phyloP scores from a whole-genome alignment of 2,888 invertebrate species.

The Acholoe squamosa region DNA sequence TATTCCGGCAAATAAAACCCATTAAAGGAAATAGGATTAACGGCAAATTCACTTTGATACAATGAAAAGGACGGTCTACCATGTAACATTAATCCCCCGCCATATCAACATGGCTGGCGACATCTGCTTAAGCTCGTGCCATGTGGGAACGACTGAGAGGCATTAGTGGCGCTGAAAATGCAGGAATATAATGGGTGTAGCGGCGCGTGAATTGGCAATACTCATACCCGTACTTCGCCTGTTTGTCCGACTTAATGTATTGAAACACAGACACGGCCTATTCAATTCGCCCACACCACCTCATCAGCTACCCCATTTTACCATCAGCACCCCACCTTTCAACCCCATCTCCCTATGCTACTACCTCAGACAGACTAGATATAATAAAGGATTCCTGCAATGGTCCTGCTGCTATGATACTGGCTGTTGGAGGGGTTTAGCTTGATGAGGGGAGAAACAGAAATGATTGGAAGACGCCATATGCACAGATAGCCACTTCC shows the following conservation, averaged over 20 bases:
- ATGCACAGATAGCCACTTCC: conserved; percentile 39
- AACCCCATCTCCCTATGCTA: not conserved
- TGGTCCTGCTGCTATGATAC: not conserved
- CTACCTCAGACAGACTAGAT: not conserved
- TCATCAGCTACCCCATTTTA: not conserved
- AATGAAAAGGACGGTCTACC: conserved; percentile 55
- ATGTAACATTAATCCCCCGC: conserved; percentile 55
- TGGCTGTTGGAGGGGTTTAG: not conserved
- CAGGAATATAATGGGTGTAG: conserved; percentile 29
- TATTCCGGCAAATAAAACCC: conserved; percentile 60
- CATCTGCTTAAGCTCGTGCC: conserved; percentile 47
- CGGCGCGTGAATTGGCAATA: conserved; percentile 25
- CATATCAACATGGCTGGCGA: conserved; percentile 55
- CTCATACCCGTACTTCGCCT: conserved; percentile 46
- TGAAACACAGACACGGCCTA: conserved; percentile 4
- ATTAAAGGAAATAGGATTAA: conserved; percentile 58
- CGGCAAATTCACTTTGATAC: conserved; percentile 51
- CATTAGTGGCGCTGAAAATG: conserved; percentile 41
- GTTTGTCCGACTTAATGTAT: conserved; percentile 48
- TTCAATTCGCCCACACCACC: conserved; percentile 6
- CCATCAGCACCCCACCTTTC: not conserved
- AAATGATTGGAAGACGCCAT: not conserved
- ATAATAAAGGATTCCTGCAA: not conserved
- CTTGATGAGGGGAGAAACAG: not conserved
- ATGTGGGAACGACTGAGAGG: conserved; percentile 44